Evolutionary conservation across 1,140 invertebrate genomes (phyloP).

Genomic region (Trichogramma pretiosum): DNA sequence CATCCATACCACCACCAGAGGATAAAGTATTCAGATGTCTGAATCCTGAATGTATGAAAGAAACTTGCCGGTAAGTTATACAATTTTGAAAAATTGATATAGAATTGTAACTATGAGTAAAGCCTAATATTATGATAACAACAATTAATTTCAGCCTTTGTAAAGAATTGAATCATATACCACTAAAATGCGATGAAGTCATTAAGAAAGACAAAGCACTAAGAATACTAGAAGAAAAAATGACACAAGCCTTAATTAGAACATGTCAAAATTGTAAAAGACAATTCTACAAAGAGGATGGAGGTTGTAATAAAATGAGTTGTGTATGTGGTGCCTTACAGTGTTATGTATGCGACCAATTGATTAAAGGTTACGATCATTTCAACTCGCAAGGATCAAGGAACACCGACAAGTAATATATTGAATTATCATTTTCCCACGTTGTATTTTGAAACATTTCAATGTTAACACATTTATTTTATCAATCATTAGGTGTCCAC

Average conservation of each 20-base stretch:
- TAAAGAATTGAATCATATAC: conserved; percentile 55
- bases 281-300: conserved; percentile 53
- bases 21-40: conserved; percentile 57
- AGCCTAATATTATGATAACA: neutral
- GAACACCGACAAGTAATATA: too few species aligned
- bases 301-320: conserved; percentile 66
- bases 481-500: conserved; percentile 37
- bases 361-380: conserved; percentile 52
- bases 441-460: neutral
- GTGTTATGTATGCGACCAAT: conserved; percentile 59
- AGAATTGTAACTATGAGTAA: neutral
- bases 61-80: conserved; percentile 48
- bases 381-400: conserved; percentile 46
- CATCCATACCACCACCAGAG: conserved; percentile 49
- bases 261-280: conserved; percentile 53
- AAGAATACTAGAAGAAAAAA: conserved; percentile 54
- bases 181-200: conserved; percentile 53
- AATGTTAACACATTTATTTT: neutral
- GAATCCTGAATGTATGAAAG: conserved; percentile 57
- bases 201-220: conserved; percentile 49
- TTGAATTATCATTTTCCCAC: conserved; percentile 21
- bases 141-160: conserved; percentile 41
- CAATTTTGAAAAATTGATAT: neutral
- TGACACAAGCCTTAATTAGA: conserved; percentile 57
- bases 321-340: conserved; percentile 59